A percentile compares a stretch with the other conserved stretches of the same genome.
Evolutionary conservation across 1,140 invertebrate genomes (phyloP).

Genomic region (Drosophila parvula): DNA sequence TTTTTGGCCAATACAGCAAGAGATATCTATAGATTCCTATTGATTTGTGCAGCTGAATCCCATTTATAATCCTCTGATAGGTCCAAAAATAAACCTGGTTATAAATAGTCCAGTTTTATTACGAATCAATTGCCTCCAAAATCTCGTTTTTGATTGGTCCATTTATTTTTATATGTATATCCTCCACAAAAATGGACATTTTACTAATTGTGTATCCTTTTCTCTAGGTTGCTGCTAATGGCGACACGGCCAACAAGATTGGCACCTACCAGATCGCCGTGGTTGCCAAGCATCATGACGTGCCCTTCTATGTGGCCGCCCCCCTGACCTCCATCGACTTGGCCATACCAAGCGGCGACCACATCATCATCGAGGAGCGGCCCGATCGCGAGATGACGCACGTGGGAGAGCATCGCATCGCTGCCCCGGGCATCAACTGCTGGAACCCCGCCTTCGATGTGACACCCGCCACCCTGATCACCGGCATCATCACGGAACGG

Average conservation of each 20-base stretch:
- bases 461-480: slow-evolving; percentile 96
- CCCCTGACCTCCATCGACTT: slow-evolving; percentile 97
- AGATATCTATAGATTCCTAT: background rate
- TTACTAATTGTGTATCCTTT: background rate
- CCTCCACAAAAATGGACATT: slow-evolving; percentile 1
- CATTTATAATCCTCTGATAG: background rate
- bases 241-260: slow-evolving; percentile 99
- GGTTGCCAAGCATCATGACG: slow-evolving; percentile 93
- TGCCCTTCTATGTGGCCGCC: slow-evolving; percentile 98
- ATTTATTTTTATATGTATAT: background rate
- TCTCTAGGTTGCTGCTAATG: slow-evolving; percentile 92
- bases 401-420: slow-evolving; percentile 92
- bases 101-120: slow-evolving; percentile 10
- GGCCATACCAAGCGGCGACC: slow-evolving; percentile 90
- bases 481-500: slow-evolving; percentile 97
- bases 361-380: slow-evolving; percentile 97
- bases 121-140: slow-evolving; percentile 8
- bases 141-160: background rate
- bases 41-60: background rate
- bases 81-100: background rate
- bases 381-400: slow-evolving; percentile 95
- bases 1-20: background rate
- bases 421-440: slow-evolving; percentile 94
- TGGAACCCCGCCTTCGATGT: slow-evolving; percentile 99
- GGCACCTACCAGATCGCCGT: slow-evolving; percentile 99